Evolutionary conservation across 2,888 invertebrate species (phyloP), one percentile per base, ranked within the genome.

Genomic region (Balanococcus diminutus): DNA sequence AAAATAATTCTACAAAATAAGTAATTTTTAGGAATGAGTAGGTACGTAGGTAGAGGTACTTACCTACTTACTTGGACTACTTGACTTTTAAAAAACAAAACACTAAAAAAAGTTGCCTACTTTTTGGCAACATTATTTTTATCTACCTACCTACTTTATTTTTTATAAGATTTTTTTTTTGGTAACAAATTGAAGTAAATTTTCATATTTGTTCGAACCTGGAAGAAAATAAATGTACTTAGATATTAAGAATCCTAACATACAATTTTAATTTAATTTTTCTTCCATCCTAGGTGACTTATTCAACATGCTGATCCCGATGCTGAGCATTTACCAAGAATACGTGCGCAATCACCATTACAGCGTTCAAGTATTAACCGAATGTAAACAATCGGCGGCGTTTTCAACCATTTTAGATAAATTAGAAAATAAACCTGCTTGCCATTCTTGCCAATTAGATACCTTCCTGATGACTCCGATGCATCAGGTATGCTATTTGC

Each of bases 321-420:
- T 97, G 97, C 91, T 97, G 90, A 95, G 95, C 88, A 97, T 97
- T 89, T 97, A 97, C 91, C 97, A 97, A 91, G 97, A 97, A 91
- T 97, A 97, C 90, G 97, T 97, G 83, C 91, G 97, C 87, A 97
- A 97, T 91, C 97, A 97, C 90, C 97, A 97, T 91, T 97, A 96
- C 91, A 96, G 96, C 88, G 92, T 97, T 86, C 97, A 97, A 91
- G 95, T 96, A 32, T 92, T 97, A 87, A 96, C 97, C 0, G 97
- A 97, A 90, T 97, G 97, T 91, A 97, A 97, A 90, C 96, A 96
- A 91, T 93, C 94, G 81, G 92, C 94, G 0, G 91, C 92, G 87
- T 97, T 97, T 89, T 94, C 95, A 0, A 93, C 93, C 16, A 92
- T 97, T 82, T 91, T 97, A 86, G 93, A 94, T 86, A 91, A 96